A percentile compares a stretch with the other conserved stretches of the same genome.
These are phyloP conservation scores for Antheraea assamensis DNA, from an alignment of 2,888 invertebrate species.

Conservation along the genomic window DNA sequence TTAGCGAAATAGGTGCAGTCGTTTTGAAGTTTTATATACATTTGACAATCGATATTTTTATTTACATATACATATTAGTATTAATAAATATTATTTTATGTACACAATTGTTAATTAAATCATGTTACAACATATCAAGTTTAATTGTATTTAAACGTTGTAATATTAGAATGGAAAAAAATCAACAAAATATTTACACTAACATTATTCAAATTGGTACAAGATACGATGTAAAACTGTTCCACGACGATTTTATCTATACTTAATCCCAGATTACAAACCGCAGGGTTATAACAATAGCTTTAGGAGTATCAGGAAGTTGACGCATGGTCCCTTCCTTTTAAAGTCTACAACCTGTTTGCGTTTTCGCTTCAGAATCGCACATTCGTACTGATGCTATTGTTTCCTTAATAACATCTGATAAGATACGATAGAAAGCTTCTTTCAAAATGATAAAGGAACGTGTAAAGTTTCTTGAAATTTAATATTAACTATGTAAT, in stretches of 20 bases:
- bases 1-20: no score
- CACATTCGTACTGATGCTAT: constrained; percentile 48
- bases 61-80: no score
- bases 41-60: no score
- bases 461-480: neutral
- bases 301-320: constrained; percentile 60
- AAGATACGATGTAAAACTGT: constrained; percentile 33
- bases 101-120: no score
- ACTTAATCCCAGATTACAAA: constrained; percentile 53
- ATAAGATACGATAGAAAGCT: constrained; percentile 33
- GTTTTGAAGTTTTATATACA: no score
- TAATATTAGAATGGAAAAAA: neutral
- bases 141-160: neutral
- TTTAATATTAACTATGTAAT: neutral
- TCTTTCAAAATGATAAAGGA: neutral
- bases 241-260: constrained; percentile 52
- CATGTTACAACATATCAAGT: neutral
- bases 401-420: constrained; percentile 57
- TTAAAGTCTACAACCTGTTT: constrained; percentile 50
- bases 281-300: constrained; percentile 41
- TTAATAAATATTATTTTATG: no score
- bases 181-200: neutral
- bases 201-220: constrained; percentile 10
- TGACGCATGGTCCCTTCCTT: constrained; percentile 63
- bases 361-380: constrained; percentile 39